Base-by-base conservation (phyloP, 2,888 invertebrate genomes). In the Acanthosoma haemorrhoidale region DNA sequence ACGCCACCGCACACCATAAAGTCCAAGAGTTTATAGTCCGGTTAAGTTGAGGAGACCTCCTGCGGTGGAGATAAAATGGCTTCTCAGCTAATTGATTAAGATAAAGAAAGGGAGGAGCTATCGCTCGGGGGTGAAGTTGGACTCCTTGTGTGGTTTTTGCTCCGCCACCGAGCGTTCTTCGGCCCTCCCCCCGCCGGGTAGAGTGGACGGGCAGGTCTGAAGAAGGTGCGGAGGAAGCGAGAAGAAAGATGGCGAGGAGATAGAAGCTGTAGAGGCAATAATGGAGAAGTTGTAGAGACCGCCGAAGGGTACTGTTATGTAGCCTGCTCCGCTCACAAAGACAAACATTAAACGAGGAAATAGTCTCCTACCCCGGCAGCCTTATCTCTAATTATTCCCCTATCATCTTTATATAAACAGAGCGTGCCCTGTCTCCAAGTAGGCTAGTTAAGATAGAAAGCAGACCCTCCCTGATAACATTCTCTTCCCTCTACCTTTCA, bases 371-470 rank as follows among this genome's bases (percentile, higher is more conserved):
- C 31, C 16, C 31, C 29, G 66, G 29, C 38, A 25, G 60, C 58
- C 70, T 72, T 72, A 72, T 72, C 72, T 72, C 70, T 72, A 72
- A 72, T 72, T 72, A 72, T 72, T 70, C 70, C 70, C 39, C 69
- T 72, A 63, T 68, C 70, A 72, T 72, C 72, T 72, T 72, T 72
- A 72, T 72, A 72, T 72, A 72, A 70, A 72, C 70, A 70, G 70
- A 43, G 41, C 67, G 67, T 67, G 67, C 57, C 32, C 16, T 51
- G 67, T 57, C 67, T 67, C 36, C 67, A 51, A 67, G 32, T 67
- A 29, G 67, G 67, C 67, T 67, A 67, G 67, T 67, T 67, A 32
- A 51, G 67, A 67, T 67, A 64, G 43, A 67, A 25, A 18, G 58
- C 36, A 2, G 36, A n/a, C n/a, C 43, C 31, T 60, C 43, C 29